Evolutionary conservation across 2,888 invertebrate species (phyloP), one percentile per base, ranked within the genome.

Genomic region (Furcula furcula): DNA sequence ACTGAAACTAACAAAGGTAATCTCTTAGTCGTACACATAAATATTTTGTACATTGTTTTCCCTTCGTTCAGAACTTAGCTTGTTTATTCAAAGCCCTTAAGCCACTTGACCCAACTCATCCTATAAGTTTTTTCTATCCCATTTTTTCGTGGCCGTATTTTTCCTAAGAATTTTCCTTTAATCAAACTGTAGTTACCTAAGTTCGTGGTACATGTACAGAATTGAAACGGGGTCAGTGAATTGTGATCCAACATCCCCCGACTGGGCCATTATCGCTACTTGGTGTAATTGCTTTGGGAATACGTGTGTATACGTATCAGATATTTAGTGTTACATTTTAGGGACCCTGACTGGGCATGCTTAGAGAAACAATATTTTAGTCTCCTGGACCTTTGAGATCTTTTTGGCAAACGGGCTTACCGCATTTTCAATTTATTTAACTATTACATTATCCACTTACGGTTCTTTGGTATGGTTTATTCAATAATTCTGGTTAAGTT

Each of bases 261-360:
- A 25, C 41, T 52, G 60, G 46, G 46, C 54, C 52, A 59, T 64
- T 63, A 59, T 53, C 53, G 48, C 51, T 58, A 55, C 57, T 57
- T 55, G 56, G 38, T 54, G 55, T 68, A 68, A 68, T 68, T 68
- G 65, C 61, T 68, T 60, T 61, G 64, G 69, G 67, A 65, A 61
- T 64, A 55, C 50, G 46, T 57, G 37, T 36, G 47, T 44, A 46
- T 54, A 55, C 39, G 40, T 46, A 46, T 53, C 49, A 54, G 51
- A 47, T 55, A 49, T 45, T 65, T 59, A 61, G 52, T 48, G 44
- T 41, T 38, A 47, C 46, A 44, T 57, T 54, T 54, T 46, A 54
- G 38, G 37, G 33, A 31, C 31, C 41, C 36, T 41, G 22, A 35
- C 50, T 16, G 20, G 46, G 50, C 43, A 50, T 46, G 41, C 50